Evolutionary conservation across 2,888 invertebrate species (phyloP), one percentile per base, ranked within the genome.

Genomic region (Pyrrhosoma nymphula): DNA sequence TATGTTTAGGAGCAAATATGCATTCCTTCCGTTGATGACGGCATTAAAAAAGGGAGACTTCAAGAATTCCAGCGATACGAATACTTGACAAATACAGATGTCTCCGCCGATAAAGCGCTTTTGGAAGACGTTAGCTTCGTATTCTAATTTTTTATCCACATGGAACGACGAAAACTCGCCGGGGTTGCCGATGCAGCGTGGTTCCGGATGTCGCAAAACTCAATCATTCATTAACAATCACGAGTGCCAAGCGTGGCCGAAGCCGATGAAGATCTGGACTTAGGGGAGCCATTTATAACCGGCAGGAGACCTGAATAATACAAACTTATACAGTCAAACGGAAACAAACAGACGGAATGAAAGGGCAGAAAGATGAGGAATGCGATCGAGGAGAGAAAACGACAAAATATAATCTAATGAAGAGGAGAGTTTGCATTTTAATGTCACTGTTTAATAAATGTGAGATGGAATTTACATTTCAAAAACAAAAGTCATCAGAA

Each of bases 401-500:
- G 26, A 60, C 20, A 39, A 39, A n/a, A 35, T 20, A 35, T 56
- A 56, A 20, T 47, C 47, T 47, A 4, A 63, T 35, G 63, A 63
- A 39, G 63, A 63, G 39, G 18, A 35, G 39, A 63, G 30, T 63
- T 35, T 63, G 56, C 56, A 47, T 47, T 91, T 63, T 30, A 91
- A 91, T 63, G 35, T 39, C 91, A 91, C 56, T 30, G 35, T 55
- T 23, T 35, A 63, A 91, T 10, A 91, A 91, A 91, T 60, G 63
- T 63, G 91, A 35, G 35, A 35, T 63, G 60, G 39, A 91, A 91
- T 91, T 55, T 63, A 91, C 35, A 91, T 91, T 91, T 91, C 63
- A 23, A 39, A 39, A 23, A 39, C n/a, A 35, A 60, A 91, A 63
- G 56, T 30, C 26, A 26, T 26, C 26, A 1, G n/a, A 26, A 69